Conservation (phyloP, 2,888 invertebrate genomes). For the Clanis bilineata region DNA sequence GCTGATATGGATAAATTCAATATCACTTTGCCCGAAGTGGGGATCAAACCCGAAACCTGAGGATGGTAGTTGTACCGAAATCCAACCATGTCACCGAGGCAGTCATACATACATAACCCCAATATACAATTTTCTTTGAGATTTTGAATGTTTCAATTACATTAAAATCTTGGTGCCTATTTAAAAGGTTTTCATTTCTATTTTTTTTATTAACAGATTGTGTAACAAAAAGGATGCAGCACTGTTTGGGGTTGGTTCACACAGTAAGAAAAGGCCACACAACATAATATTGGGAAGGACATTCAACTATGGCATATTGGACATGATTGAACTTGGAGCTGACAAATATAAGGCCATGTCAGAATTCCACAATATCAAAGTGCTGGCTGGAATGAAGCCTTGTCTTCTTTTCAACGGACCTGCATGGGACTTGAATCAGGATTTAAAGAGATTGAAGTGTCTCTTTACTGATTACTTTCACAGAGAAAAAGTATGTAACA, state of each 20-base stretch:
- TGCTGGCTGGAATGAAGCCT: slow-evolving; percentile 92
- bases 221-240: slow-evolving; percentile 93
- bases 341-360: slow-evolving; percentile 90
- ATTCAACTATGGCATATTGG: slow-evolving; percentile 94
- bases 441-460: slow-evolving; percentile 92
- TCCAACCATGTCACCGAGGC: no score
- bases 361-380: slow-evolving; percentile 90
- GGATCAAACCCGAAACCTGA: no score
- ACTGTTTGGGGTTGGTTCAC: slow-evolving; percentile 94
- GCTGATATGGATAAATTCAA: no score
- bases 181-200: no score
- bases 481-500: slow-evolving; percentile 83
- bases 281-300: slow-evolving; percentile 94
- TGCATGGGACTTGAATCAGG: slow-evolving; percentile 91
- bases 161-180: no score
- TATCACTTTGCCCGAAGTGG: no score
- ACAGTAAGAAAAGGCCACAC: slow-evolving; percentile 97
- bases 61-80: no score
- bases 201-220: slow-evolving; percentile 63
- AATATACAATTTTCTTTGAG: no score
- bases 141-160: no score
- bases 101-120: no score
- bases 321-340: slow-evolving; percentile 98
- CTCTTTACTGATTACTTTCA: slow-evolving; percentile 96
- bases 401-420: slow-evolving; percentile 96